phyloP scores from a whole-genome alignment of 2,113 vertebrate species.

The Pomatostomus ruficeps region DNA sequence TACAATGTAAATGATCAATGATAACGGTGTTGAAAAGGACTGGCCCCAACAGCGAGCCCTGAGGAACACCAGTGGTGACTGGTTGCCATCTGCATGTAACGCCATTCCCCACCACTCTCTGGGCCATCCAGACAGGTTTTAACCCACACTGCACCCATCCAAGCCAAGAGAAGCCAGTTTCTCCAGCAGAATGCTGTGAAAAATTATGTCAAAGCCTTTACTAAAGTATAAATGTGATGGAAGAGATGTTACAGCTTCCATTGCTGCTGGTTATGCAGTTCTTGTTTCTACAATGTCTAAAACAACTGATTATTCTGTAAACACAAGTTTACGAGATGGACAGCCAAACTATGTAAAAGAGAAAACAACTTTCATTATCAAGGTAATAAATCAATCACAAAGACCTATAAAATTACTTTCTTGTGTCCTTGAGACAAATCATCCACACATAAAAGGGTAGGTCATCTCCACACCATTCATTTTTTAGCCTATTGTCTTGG shows the following conservation, averaged over 20 bases:
- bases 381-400: not conserved
- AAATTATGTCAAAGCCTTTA: not conserved
- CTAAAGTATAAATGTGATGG: not conserved
- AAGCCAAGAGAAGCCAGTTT: not conserved
- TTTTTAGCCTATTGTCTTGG: not conserved
- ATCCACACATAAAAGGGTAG: not conserved
- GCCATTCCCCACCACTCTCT: not conserved
- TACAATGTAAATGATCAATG: too few relatives aligned
- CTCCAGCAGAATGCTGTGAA: not conserved
- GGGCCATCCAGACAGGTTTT: not conserved
- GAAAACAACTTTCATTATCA: not conserved
- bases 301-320: not conserved
- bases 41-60: not conserved
- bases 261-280: not conserved
- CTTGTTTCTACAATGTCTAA: not conserved
- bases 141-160: not conserved
- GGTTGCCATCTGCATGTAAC: not conserved
- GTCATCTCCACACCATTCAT: not conserved
- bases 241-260: not conserved
- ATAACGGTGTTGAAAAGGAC: not conserved
- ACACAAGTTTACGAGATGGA: not conserved
- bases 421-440: not conserved
- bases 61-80: not conserved
- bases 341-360: not conserved
- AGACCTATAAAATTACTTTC: not conserved